phyloP scores from a whole-genome alignment of 1,140 invertebrate genomes.

The Cylas formicarius region DNA sequence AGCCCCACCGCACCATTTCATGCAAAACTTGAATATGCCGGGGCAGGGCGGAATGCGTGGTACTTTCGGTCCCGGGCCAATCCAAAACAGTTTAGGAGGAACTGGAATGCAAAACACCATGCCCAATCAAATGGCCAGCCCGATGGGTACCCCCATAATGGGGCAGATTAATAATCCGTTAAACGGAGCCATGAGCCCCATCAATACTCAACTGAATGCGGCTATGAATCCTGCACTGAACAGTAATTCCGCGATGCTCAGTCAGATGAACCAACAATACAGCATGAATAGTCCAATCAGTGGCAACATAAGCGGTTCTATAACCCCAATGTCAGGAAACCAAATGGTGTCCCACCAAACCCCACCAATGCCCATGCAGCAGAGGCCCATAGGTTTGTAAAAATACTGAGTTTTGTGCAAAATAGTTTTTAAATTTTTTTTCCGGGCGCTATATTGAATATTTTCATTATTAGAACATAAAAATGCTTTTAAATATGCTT shows the following conservation, averaged over 20 bases:
- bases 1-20: conserved; percentile 52
- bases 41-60: conserved; percentile 48
- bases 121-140: conserved; percentile 37
- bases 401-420: no score
- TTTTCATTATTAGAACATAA: no score
- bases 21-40: conserved; percentile 48
- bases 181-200: conserved; percentile 45
- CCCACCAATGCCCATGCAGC: conserved; percentile 26
- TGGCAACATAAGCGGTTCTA: no score
- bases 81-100: conserved; percentile 46
- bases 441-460: no score
- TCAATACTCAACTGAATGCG: conserved; percentile 34
- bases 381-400: conserved; percentile 28
- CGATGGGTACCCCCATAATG: conserved; percentile 34
- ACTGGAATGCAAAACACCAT: conserved; percentile 46
- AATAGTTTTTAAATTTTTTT: no score
- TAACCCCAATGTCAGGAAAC: conserved; percentile 9
- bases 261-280: conserved; percentile 36
- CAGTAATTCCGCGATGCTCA: conserved; percentile 32
- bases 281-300: conserved; percentile 23
- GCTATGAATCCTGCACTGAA: conserved; percentile 42
- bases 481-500: no score
- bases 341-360: conserved; percentile 27
- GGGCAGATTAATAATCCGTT: conserved; percentile 43
- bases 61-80: conserved; percentile 47